Base-by-base conservation (phyloP, 2,888 invertebrate species). In the Yponomeuta evonymella region DNA sequence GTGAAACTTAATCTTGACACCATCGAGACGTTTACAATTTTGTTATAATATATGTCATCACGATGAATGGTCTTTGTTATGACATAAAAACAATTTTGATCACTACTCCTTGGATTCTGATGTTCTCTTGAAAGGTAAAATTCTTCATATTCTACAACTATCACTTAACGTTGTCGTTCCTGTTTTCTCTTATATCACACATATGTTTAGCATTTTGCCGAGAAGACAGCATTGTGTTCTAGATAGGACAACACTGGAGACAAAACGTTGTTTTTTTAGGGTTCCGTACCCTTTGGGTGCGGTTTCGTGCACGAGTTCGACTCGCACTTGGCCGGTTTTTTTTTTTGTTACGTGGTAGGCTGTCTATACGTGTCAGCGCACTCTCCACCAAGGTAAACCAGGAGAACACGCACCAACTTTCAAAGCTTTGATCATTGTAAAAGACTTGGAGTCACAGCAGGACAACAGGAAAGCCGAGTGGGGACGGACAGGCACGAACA, bases 1-100 rank as follows among this genome's bases (percentile, higher is more conserved):
- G 71, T 51, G 72, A 70, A 70, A 69, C 71, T 70, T 72, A 66
- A 71, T 72, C 70, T 33, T 69, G 68, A 70, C 73, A 71, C 72
- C 67, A 68, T 70, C 67, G 43, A 8, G 36, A 33, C 10, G 15
- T 67, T 67, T 67, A 67, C 67, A 23, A 36, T 64, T 63, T 70
- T 43, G 70, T 23, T 48, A 48, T 70, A 30, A 23, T 23, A 23
- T 23, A 23, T 23, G 70, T 67, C 67, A 58, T 58, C 36, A 48
- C 23, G 69, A 58, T 48, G 48, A 51, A 69, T 69, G 51, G 51
- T 69, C 51, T 36, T 43, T 36, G 30, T 69, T 51, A 12, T 8
- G 12, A 33, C 33, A 30, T 58, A 12, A 58, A 58, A 9, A 58
- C 51, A 1, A 12, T 58, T 58, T 43, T 58, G 51, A 12, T 3